These are phyloP conservation scores for Sesamia nonagrioides DNA, from an alignment of 1,140 invertebrate species.

Conservation along the genomic window DNA sequence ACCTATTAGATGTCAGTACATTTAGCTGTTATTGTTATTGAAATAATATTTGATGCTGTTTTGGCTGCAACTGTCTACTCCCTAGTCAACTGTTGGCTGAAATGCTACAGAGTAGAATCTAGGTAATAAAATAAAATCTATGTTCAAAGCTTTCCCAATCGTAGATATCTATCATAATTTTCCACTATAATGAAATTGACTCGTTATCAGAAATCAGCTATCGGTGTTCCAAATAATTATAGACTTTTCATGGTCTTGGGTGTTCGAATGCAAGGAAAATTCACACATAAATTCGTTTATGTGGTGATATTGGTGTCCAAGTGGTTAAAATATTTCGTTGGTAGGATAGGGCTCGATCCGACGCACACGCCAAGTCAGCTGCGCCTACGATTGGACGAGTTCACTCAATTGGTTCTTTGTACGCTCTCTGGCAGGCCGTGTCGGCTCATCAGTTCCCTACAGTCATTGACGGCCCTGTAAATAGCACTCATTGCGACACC, in stretches of 20 bases:
- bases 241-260: neutral
- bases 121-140: too few relatives aligned
- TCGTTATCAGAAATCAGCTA: neutral
- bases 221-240: neutral
- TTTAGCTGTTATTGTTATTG: too few relatives aligned
- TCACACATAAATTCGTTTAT: neutral
- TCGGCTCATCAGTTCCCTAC: constrained; percentile 70
- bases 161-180: neutral
- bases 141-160: too few relatives aligned
- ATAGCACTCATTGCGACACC: constrained; percentile 61
- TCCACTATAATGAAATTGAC: neutral
- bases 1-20: too few relatives aligned
- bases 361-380: constrained; percentile 41
- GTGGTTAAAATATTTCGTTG: constrained; percentile 1
- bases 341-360: constrained; percentile 18
- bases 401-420: constrained; percentile 80
- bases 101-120: too few relatives aligned
- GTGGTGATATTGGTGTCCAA: too few relatives aligned
- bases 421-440: constrained; percentile 58
- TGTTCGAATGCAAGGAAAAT: constrained; percentile 20
- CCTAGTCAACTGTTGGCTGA: too few relatives aligned
- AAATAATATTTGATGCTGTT: too few relatives aligned
- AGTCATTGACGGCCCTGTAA: constrained; percentile 70
- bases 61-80: too few relatives aligned
- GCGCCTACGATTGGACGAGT: constrained; percentile 62